Evolutionary conservation across 2,797 vertebrate genomes (phyloP), one percentile per base, ranked within the genome.

Genomic region (Cynodonichthys magdalenae): DNA sequence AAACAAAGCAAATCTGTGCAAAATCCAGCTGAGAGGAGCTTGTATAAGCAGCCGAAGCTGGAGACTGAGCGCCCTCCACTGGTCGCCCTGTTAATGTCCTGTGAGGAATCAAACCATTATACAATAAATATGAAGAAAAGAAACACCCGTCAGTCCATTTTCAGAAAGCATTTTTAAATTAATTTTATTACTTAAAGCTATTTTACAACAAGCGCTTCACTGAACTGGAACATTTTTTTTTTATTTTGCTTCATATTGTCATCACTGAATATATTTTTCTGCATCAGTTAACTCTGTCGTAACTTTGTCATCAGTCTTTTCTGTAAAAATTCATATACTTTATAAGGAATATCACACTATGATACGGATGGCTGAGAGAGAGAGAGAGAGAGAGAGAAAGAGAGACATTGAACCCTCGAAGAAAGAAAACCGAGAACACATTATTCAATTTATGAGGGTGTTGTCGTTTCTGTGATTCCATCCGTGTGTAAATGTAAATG

Each of bases 151-250:
- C 58, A 90, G 79, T 81, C 89, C 66, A 69, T 76, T 84, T 87
- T 90, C 88, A 88, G 87, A 88, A 89, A 90, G 85, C 85, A 88
- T 89, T 91, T 91, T 92, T 91, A 93, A 92, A 93, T 93, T 89
- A 52, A 81, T 92, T 94, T 93, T 93, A 93, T 93, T 93, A 92
- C 90, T 93, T 90, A 91, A 93, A 94, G 93, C 92, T 94, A 93
- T 92, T 94, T 93, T 94, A 94, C 93, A 94, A 93, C 93, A 94
- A 94, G 93, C 93, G 90, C 92, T 91, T 94, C 91, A 94, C 92
- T 94, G 91, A 94, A 94, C 92, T 93, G 86, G 91, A 93, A 94
- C 90, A 93, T 92, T 87, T 90, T 91, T n/a, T 89, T 89, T 91
- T 90, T 90, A 89, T 90, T 91, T 91, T 93, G 89, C 90, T 91